These are phyloP conservation scores for Steinernema carpocapsae DNA, from an alignment of 2,888 invertebrate genomes.

Conservation along the genomic window DNA sequence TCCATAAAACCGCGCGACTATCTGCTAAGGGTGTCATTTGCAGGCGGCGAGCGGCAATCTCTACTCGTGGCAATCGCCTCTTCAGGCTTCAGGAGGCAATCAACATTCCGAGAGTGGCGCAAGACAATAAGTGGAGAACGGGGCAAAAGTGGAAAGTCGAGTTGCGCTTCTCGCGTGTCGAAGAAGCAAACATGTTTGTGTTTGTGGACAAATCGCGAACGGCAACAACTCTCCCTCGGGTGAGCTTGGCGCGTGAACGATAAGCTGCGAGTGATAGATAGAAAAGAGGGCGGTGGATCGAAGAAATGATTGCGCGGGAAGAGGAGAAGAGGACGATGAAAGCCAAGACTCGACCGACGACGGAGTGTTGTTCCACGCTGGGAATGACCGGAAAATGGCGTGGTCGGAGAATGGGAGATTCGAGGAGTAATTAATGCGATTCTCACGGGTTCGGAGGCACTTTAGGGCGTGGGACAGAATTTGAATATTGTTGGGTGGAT, in stretches of 20 bases:
- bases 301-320: background rate
- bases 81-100: constrained; percentile 3
- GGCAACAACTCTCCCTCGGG: constrained; percentile 12
- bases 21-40: constrained; percentile 18
- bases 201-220: background rate
- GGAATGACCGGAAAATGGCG: background rate
- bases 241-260: constrained; percentile 27
- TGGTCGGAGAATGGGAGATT: constrained; percentile 2
- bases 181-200: constrained; percentile 4
- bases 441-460: background rate
- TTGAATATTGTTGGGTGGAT: no score
- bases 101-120: background rate
- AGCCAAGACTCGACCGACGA: no score
- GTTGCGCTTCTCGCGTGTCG: no score
- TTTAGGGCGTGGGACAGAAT: no score
- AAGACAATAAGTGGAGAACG: constrained; percentile 4
- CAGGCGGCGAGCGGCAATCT: no score
- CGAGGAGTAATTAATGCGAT: constrained; percentile 10
- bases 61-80: no score
- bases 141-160: background rate
- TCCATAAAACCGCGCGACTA: no score
- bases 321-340: no score
- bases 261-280: constrained; percentile 21
- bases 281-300: background rate
- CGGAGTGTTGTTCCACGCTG: no score